phyloP scores from a whole-genome alignment of 2,888 invertebrate genomes.

The Hipparchia semele region DNA sequence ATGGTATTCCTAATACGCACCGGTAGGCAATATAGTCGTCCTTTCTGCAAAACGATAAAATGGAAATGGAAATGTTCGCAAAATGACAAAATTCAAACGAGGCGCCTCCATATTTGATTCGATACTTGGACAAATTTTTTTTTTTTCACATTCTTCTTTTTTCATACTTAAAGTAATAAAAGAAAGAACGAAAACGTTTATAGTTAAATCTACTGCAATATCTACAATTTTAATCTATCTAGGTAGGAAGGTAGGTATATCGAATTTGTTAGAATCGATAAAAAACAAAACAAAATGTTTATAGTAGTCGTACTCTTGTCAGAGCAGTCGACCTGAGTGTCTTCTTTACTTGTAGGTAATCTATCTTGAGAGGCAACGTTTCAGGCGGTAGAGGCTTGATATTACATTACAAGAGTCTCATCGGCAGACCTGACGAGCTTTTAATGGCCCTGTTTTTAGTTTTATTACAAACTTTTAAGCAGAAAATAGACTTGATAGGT shows the following conservation, averaged over 20 bases:
- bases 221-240: no score
- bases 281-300: no score
- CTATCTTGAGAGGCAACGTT: slow-evolving; percentile 11
- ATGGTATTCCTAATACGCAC: slow-evolving; percentile 11
- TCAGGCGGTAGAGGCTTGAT: slow-evolving; percentile 12
- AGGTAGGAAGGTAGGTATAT: no score
- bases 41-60: slow-evolving; percentile 19
- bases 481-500: background rate
- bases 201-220: no score
- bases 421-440: slow-evolving; percentile 11
- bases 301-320: background rate
- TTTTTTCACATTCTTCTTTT: no score
- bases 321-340: background rate
- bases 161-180: no score
- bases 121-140: no score
- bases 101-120: background rate
- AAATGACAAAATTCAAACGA: slow-evolving; percentile 12
- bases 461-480: slow-evolving; percentile 16
- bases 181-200: no score
- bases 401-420: slow-evolving; percentile 15
- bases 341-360: background rate
- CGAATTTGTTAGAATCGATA: no score
- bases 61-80: slow-evolving; percentile 18
- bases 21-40: slow-evolving; percentile 15
- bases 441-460: slow-evolving; percentile 11